Base-by-base conservation (phyloP, 2,113 vertebrate species). In the Lucifuga dentata region DNA sequence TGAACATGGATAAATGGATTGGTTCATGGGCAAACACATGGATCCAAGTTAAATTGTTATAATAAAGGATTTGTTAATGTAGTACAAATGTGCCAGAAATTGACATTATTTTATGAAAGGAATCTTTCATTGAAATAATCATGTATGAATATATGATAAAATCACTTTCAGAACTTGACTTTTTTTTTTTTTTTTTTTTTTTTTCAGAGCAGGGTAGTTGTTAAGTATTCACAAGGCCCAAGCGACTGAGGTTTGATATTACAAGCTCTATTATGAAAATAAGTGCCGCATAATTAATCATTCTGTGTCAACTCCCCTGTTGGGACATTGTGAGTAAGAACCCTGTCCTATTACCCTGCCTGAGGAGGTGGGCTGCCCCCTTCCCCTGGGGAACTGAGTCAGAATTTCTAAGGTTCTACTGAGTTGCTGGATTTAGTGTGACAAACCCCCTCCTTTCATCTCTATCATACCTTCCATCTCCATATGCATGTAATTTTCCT, bases 251-350 rank as follows among this genome's bases (percentile, higher is more conserved):
- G 41, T 65, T 5, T 52, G 68, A 65, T 55, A 64, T 80, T 56
- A 67, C 53, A 59, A 60, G 46, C 50, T 77, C 70, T 82, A 74
- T 84, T 83, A 81, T 78, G 44, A 74, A 80, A 81, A 78, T 73
- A 69, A 40, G 26, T 71, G 52, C 56, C 60, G 57, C 36, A 36
- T 71, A 67, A 70, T 78, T 59, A 75, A 81, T 82, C 35, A 85
- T 69, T 80, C 61, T 59, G 36, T 72, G 59, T 60, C 44, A 60
- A 72, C 56, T 64, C 65, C 50, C 19, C 58, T 38, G 56, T n/a
- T 24, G 60, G 55, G 46, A 72, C 9, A 19, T 33, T 1, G 3
- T 2, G 49, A 48, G 49, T 3, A 29, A 7, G 26, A 29, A 29
- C 41, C 46, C n/a, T 9, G 68, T 63, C 50, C 57, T 66, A 56